Percentiles rank a stretch among this genome's conserved stretches.
These are phyloP conservation scores for Phylloscopus trochilus DNA, from an alignment of 2,113 vertebrate species.

Conservation along the genomic window DNA sequence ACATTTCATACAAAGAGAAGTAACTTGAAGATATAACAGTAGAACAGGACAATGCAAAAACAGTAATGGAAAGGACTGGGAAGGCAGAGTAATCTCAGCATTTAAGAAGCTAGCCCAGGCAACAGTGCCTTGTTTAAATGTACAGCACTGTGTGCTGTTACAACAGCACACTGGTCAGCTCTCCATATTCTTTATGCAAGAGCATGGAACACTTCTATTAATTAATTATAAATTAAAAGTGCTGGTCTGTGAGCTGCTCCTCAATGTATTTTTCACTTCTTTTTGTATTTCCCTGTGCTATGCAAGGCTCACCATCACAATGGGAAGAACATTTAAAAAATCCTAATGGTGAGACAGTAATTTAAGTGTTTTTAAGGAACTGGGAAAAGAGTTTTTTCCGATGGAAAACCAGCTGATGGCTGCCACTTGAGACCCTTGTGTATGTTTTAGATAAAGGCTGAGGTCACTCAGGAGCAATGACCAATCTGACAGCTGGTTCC, in stretches of 20 bases:
- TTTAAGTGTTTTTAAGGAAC: not conserved
- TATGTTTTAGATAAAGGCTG: not conserved
- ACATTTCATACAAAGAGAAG: not conserved
- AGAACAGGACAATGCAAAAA: not conserved
- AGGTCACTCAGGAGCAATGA: not conserved
- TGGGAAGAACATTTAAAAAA: not conserved
- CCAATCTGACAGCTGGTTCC: not conserved
- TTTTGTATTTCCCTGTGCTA: not conserved
- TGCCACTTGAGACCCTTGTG: not conserved
- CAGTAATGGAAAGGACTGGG: not conserved
- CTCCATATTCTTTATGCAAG: not conserved
- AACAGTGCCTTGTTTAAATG: not conserved
- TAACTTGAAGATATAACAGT: not conserved
- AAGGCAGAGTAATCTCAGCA: not conserved
- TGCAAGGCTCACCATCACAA: not conserved
- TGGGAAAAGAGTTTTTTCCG: not conserved
- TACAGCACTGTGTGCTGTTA: not conserved
- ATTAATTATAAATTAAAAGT: not conserved
- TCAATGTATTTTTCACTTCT: not conserved
- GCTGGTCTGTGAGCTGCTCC: not conserved
- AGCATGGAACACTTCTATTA: not conserved
- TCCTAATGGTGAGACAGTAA: not conserved
- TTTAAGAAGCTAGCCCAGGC: not conserved
- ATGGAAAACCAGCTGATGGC: not conserved
- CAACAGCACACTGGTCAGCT: not conserved